Evolutionary conservation across 2,113 vertebrate genomes (phyloP).

Genomic region (Urocitellus parryii): DNA sequence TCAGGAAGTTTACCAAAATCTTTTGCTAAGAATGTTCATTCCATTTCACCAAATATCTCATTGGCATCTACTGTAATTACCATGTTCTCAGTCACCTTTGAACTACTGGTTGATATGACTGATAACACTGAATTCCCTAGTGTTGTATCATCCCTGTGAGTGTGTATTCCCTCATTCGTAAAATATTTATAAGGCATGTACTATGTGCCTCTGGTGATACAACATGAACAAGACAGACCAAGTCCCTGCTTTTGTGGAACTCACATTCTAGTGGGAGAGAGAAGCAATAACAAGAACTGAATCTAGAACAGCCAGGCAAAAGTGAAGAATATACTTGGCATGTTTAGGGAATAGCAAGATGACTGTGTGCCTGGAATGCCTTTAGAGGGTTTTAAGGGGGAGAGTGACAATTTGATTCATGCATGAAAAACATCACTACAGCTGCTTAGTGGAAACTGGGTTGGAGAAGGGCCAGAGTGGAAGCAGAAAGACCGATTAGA

Average conservation of each 20-base stretch:
- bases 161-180: neutral
- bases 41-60: neutral
- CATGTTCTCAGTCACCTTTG: neutral
- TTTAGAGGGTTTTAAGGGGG: neutral
- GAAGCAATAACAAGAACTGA: neutral
- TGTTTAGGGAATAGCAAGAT: neutral
- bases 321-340: neutral
- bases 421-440: neutral
- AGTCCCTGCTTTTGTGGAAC: neutral
- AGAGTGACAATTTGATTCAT: neutral
- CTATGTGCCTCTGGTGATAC: neutral
- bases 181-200: neutral
- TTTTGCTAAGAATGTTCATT: conserved; percentile 28
- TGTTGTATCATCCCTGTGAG: neutral
- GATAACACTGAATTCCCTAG: neutral
- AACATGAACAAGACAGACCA: neutral
- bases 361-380: neutral
- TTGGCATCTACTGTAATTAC: neutral
- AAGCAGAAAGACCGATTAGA: neutral
- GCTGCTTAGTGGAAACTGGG: neutral
- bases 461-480: neutral
- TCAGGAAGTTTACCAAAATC: neutral
- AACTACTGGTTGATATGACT: neutral
- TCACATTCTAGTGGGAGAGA: neutral
- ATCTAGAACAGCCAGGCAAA: neutral